Base-by-base conservation (phyloP, 2,797 vertebrate genomes). In the Parauchenoglanis ngamensis region DNA sequence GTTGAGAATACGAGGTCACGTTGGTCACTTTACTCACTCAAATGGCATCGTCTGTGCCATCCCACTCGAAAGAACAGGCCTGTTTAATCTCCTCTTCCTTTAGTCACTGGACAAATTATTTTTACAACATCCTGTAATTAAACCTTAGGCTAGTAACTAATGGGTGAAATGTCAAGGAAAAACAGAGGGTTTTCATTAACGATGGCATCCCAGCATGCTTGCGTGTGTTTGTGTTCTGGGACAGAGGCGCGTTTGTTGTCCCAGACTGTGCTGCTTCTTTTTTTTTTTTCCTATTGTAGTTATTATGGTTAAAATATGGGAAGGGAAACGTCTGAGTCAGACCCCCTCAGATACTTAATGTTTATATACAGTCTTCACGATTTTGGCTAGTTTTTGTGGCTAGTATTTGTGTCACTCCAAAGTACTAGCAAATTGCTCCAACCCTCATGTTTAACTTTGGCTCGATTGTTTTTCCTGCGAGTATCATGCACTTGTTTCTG, bases 81-180 rank as follows among this genome's bases (percentile, higher is more conserved):
- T 80, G 76, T 73, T 84, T 73, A 83, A 85, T 65, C 46, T 82
- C 57, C 49, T 82, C 57, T 85, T 80, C 77, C 93, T 93, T 95
- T 95, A 95, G 93, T 95, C 94, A 95, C 90, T 90, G 92, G 93
- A 91, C 92, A 91, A 93, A 95, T 95, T 92, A 92, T 82, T 94
- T 95, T 94, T 94, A 95, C 90, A 90, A 94, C 94, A 94, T 96
- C 94, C 95, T 94, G 94, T 92, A 89, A 95, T 95, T 94, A 94
- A 95, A 94, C 93, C 93, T 92, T 91, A 92, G 89, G 89, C 93
- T 94, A 95, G 92, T 92, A 93, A 92, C 94, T 94, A 94, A 95
- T 93, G 93, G 94, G 92, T 94, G 93, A 95, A 94, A 94, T 92
- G 90, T 92, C 91, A 94, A 93, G 12, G 88, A 86, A 89, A 90